Base-by-base conservation (phyloP, 2,113 vertebrate genomes). In the Odocoileus hemionus region DNA sequence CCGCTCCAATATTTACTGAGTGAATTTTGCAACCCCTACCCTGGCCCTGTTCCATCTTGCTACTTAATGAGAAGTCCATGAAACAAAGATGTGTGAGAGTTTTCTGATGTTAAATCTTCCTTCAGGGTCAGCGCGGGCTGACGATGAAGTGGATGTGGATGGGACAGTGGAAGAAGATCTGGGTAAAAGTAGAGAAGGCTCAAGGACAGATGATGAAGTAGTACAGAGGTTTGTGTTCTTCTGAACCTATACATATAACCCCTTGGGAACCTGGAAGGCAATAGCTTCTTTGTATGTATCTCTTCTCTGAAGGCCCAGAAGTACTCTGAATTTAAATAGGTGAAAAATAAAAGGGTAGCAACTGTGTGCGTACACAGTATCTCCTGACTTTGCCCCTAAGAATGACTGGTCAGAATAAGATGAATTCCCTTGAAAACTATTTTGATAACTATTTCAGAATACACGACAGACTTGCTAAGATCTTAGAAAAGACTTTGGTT, bases 131-230 rank as follows among this genome's bases (percentile, higher is more conserved):
- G 99, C 99, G 36, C 82, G 97, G 97, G 98, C 99, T 91, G 96
- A 99, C 93, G 99, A 99, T 96, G 99, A 99, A 17, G 95, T 99
- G 39, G 99, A 99, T 23, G 98, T 99, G 21, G 99, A 99, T 12
- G 99, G 98, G 3, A 99, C 99, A 0, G 99, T 99, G 1, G 99
- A 99, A 91, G 99, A 99, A 14, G 99, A 99, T 86, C 88, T 99
- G 82, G 99, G 99, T 14, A 99, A 99, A 98, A 99, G 99, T 98
- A 98, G 99, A 95, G 99, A 99, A 98, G 99, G 99, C 26, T 99
- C 99, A 80, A 99, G 99, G 96, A 99, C 99, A 0, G 99, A 99
- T 39, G 99, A 99, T 61, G 99, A 99, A 98, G 99, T 99, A 64
- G 99, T 99, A 30, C 99, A 99, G 98, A 99, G 99, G 99, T 99